Base-by-base conservation (phyloP, 2,113 vertebrate species). In the Brachirus orientalis region DNA sequence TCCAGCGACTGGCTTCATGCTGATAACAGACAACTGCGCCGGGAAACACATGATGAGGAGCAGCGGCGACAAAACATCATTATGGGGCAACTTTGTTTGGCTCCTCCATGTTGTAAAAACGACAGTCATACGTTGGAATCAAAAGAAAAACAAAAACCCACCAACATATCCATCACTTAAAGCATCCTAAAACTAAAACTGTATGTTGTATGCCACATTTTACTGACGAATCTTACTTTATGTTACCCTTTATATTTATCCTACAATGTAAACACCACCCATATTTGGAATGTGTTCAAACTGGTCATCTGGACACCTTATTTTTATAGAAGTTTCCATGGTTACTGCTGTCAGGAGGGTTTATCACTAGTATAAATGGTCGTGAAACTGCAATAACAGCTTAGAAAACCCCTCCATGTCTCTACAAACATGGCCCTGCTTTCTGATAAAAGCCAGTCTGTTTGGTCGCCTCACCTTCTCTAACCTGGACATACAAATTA, bases 11-110 rank as follows among this genome's bases (percentile, higher is more conserved):
- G 93, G 86, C 62, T 57, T 81, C 86, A 46, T 75, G 45, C 91
- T 90, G 93, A 94, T 94, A 94, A 94, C 92, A 75, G 61, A 76
- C 69, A 72, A 46, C 46, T 36, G 62, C 45, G 45, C 28, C 38
- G 8, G 48, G 67, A 73, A 75, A 65, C 77, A 12, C 28, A 1
- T 50, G 74, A 79, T n/a, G 69, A 48, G 54, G 63, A 68, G 45
- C 55, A 18, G 33, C 43, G 8, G 55, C 61, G 60, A 68, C 63
- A 55, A 75, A 64, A 73, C 78, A 63, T 82, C 73, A 76, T 71
- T 35, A 79, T 69, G 51, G 65, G 68, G 36, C 60, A 75, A 81
- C 72, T 85, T 75, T 71, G 71, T 80, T 63, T 70, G 59, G 58
- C 14, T 22, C 37, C 18, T 3, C 22, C 20, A 46, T 36, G 5